Percentiles rank a stretch among this genome's conserved stretches.
Evolutionary conservation across 2,797 vertebrate species (phyloP).

Genomic region (Alca torda): DNA sequence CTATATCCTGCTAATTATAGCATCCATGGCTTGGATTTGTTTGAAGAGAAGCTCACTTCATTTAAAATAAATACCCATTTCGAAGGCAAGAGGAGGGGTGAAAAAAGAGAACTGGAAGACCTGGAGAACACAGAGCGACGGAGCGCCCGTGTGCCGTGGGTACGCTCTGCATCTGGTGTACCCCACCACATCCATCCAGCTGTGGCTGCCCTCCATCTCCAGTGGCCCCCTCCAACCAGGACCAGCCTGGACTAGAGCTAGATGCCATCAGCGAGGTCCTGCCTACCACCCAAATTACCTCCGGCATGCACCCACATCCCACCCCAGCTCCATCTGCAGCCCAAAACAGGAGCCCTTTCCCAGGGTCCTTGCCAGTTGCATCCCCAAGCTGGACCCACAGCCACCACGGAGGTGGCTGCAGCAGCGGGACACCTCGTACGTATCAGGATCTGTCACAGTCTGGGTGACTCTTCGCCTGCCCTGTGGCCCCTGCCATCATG

Average conservation of each 20-base stretch:
- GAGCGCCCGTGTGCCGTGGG: neutral
- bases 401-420: fast-evolving
- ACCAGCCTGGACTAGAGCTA: neutral
- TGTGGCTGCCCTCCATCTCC: neutral
- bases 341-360: neutral
- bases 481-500: neutral
- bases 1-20: slow-evolving; percentile 56
- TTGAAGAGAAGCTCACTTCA: slow-evolving; percentile 8
- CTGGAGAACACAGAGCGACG: neutral
- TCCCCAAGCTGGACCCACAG: neutral
- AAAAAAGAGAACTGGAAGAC: neutral
- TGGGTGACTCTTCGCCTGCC: neutral
- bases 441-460: neutral
- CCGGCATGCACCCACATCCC: fast-evolving
- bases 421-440: fast-evolving
- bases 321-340: neutral
- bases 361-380: too few species aligned
- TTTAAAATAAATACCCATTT: neutral
- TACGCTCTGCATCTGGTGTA: fast-evolving
- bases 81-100: neutral
- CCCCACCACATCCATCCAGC: neutral
- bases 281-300: neutral
- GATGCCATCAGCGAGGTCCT: neutral
- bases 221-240: neutral
- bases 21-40: neutral